Base-by-base conservation (phyloP, 2,888 invertebrate species). In the Pyrochroa serraticornis region DNA sequence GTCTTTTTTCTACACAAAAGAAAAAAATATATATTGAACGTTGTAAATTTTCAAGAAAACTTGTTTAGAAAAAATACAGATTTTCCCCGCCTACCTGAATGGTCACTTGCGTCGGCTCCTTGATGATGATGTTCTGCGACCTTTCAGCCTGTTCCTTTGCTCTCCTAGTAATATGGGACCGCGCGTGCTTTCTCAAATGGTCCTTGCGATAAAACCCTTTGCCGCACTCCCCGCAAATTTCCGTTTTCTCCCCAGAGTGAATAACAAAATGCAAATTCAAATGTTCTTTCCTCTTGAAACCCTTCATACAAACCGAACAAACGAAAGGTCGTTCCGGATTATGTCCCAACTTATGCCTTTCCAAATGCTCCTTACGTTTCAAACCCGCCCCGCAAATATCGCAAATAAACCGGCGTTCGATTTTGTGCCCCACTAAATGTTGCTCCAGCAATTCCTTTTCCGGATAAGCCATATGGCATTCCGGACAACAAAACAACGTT, bases 161-260 rank as follows among this genome's bases (percentile, higher is more conserved):
- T 34, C 91, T 83, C 71, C 88, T 86, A n/a, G 88, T 86, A 68
- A 89, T 83, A 79, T 92, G 92, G 60, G 90, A 90, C 44, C 90
- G 84, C 12, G 89, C 86, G 77, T 92, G 92, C 75, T 92, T 92
- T 71, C 91, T 83, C 45, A 92, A 78, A 77, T 92, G 92, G 75
- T 92, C 92, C 73, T 91, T 91, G 49, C 91, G 83, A 75, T 90
- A 90, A 76, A 90, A 90, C 33, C 89, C 89, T 78, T 91, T 91
- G 38, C 90, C 90, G 70, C 91, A 91, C 74, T 89, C 87, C 33
- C 81, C 83, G 75, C 91, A 91, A 62, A 90, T 87, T 77, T 92
- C 91, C 3, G 89, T 91, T 80, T 92, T 92, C 76, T 90, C 88
- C 33, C 92, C 92, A 51, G 91, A 90, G 80, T 92, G 92, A 75